Conservation (phyloP, 1,140 invertebrate species). For the Watersipora subatra region DNA sequence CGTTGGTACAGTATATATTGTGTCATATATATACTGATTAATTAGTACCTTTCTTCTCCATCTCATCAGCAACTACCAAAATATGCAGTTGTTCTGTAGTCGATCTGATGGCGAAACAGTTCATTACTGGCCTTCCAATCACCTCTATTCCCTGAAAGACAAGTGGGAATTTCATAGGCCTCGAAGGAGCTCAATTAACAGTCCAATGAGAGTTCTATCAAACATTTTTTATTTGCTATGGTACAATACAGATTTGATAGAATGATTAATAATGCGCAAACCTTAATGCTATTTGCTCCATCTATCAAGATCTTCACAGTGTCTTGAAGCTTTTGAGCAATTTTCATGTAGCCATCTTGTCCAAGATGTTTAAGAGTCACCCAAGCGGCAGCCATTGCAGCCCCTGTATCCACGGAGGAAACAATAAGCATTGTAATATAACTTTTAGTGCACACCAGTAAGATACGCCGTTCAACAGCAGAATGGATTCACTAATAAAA, state of each 20-base stretch:
- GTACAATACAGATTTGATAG: no score
- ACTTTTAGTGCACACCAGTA: no score
- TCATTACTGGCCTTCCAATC: slow-evolving; percentile 29
- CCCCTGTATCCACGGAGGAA: slow-evolving; percentile 28
- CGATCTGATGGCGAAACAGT: slow-evolving; percentile 24
- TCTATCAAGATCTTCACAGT: slow-evolving; percentile 64
- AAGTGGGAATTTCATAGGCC: no score
- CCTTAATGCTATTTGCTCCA: slow-evolving; percentile 32
- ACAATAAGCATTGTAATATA: no score
- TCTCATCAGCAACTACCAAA: slow-evolving; percentile 28
- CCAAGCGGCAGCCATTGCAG: slow-evolving; percentile 81
- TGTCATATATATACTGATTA: no score
- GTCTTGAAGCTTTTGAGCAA: slow-evolving; percentile 66
- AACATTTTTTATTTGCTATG: no score
- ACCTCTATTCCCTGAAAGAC: neutral
- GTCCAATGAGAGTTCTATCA: no score
- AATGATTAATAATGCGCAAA: no score
- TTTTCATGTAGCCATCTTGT: slow-evolving; percentile 63
- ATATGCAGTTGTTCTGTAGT: slow-evolving; percentile 23
- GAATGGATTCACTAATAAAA: neutral
- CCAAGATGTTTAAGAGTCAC: slow-evolving; percentile 80
- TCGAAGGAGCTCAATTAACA: no score
- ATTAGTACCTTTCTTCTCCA: slow-evolving; percentile 30
- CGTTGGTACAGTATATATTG: no score
- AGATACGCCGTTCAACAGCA: no score